These are phyloP conservation scores for Piaya cayana DNA, from an alignment of 2,113 vertebrate species.

Conservation along the genomic window DNA sequence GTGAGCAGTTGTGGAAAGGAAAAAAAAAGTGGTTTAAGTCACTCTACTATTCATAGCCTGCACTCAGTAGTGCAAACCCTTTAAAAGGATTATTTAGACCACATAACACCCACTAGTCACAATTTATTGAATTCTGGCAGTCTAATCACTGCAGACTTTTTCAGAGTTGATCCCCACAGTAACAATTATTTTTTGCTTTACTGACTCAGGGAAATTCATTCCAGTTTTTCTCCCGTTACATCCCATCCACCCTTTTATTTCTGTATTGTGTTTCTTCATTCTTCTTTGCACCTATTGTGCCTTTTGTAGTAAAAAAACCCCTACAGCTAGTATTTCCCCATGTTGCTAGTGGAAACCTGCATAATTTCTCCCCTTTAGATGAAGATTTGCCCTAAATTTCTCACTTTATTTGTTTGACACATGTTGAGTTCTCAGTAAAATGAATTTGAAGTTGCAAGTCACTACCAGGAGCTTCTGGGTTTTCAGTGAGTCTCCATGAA, in stretches of 20 bases:
- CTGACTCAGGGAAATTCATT: slow-evolving; percentile 37
- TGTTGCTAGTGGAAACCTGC: slow-evolving; percentile 45
- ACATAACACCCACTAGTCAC: not conserved
- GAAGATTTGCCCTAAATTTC: slow-evolving; percentile 24
- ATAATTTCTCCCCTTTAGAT: slow-evolving; percentile 12
- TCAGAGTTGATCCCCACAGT: not conserved
- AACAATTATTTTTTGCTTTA: slow-evolving; percentile 48
- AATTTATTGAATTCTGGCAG: not conserved
- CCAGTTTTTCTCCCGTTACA: not conserved
- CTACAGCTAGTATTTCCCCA: slow-evolving; percentile 20
- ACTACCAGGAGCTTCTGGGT: slow-evolving; percentile 43
- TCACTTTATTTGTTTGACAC: slow-evolving; percentile 41
- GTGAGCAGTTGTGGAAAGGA: not conserved
- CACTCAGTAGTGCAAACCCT: not conserved
- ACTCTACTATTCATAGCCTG: not conserved
- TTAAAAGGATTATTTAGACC: not conserved
- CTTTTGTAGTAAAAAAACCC: not conserved
- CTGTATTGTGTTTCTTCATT: not conserved
- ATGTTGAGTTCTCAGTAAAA: not conserved
- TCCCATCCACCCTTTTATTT: not conserved
- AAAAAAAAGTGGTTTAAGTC: not conserved
- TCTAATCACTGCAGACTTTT: not conserved
- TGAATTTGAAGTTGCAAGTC: slow-evolving; percentile 40
- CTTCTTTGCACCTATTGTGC: not conserved
- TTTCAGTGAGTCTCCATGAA: slow-evolving; percentile 40